A percentile compares a stretch with the other conserved stretches of the same genome.
Evolutionary conservation across 1,140 invertebrate genomes (phyloP).

Genomic region (Drosophila ohnishii): DNA sequence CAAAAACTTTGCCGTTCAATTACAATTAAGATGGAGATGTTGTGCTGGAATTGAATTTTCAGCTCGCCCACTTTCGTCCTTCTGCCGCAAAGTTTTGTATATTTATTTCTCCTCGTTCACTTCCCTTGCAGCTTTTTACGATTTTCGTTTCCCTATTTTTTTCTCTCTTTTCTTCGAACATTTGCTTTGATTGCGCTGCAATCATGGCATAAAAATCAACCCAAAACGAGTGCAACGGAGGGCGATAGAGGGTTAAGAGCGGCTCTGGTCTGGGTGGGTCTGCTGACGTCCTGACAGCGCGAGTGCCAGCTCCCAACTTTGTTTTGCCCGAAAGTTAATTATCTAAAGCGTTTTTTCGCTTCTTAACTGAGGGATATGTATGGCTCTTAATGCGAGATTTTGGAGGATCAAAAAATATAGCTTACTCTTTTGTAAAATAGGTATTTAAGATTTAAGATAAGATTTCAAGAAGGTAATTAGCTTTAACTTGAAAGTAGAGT

Average conservation of each 20-base stretch:
- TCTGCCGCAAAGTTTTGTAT: slow-evolving; percentile 26
- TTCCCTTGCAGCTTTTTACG: slow-evolving; percentile 32
- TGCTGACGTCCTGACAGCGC: slow-evolving; percentile 61
- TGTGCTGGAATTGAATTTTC: slow-evolving; percentile 80
- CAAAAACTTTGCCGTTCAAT: slow-evolving; percentile 81
- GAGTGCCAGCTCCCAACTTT: slow-evolving; percentile 48
- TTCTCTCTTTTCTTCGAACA: slow-evolving; percentile 39
- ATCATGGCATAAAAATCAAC: slow-evolving; percentile 76
- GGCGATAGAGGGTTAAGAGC: slow-evolving; percentile 3
- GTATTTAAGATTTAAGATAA: too few relatives aligned
- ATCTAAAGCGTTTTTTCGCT: slow-evolving; percentile 69
- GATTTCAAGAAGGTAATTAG: neutral
- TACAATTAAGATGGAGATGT: slow-evolving; percentile 81
- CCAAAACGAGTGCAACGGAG: slow-evolving; percentile 36
- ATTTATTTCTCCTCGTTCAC: slow-evolving; percentile 12
- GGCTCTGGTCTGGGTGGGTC: slow-evolving; percentile 11
- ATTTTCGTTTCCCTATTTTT: slow-evolving; percentile 42
- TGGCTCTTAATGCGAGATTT: neutral
- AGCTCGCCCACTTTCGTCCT: slow-evolving; percentile 28
- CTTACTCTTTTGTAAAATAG: neutral
- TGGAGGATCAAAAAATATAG: neutral
- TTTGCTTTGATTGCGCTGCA: slow-evolving; percentile 75
- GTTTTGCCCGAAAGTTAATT: slow-evolving; percentile 77
- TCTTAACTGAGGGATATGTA: slow-evolving; percentile 4
- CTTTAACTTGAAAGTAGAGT: neutral